Base-by-base conservation (phyloP, 2,888 invertebrate genomes). In the Sussaba pulchella region DNA sequence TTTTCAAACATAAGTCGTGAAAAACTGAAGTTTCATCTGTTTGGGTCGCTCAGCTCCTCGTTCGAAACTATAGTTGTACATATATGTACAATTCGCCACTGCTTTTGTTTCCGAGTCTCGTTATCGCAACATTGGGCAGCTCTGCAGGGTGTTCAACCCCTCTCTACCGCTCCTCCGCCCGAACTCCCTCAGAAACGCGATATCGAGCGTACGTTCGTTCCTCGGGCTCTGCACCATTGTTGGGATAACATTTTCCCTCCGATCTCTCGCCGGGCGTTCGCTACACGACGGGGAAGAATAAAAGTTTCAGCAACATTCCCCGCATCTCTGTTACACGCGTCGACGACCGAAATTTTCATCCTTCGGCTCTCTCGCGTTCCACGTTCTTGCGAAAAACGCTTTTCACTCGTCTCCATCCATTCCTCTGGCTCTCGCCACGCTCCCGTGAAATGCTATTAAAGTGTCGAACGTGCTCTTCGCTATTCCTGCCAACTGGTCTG, bases 21-120 rank as follows among this genome's bases (percentile, higher is more conserved):
- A n/a, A n/a, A n/a, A n/a, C n/a, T n/a, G n/a, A n/a, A n/a, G n/a
- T n/a, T n/a, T n/a, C n/a, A n/a, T n/a, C n/a, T n/a, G n/a, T n/a
- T n/a, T n/a, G n/a, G n/a, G n/a, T n/a, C n/a, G n/a, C n/a, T n/a
- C n/a, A n/a, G n/a, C n/a, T n/a, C n/a, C n/a, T n/a, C n/a, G n/a
- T n/a, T 14, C 1, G 17, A 47, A 47, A 47, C 45, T 17, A 17
- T 47, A 6, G 45, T 17, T 47, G 17, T 14, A 17, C 17, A n/a
- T n/a, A n/a, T n/a, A n/a, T n/a, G n/a, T n/a, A n/a, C n/a, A n/a
- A n/a, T n/a, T n/a, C n/a, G n/a, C n/a, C n/a, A n/a, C 17, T n/a
- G 45, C 45, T 47, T 47, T 47, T 47, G 45, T 47, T 47, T 47
- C 17, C 45, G 17, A 47, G 17, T 47, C 45, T 47, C 45, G 45